Base-by-base conservation (phyloP, 2,888 invertebrate species). In the Ditylenchus weischeri region DNA sequence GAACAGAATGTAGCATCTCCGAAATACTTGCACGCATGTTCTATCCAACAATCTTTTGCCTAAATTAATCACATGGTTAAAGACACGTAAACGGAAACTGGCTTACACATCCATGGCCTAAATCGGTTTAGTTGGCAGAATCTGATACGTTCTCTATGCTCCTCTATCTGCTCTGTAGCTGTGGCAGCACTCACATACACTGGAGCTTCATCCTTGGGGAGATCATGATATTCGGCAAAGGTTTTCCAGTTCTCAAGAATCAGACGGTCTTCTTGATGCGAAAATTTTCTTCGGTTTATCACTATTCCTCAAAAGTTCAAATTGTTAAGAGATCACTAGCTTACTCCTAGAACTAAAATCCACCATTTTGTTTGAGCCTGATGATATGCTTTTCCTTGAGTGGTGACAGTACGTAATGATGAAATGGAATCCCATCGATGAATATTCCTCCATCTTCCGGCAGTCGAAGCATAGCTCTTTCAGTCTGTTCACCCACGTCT, bases 131-230 rank as follows among this genome's bases (percentile, higher is more conserved):
- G 19, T 19, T 18, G 29, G 54, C 48, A 57, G 51, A 67, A 67
- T 19, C 21, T 19, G n/a, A 62, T 36, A 13, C 62, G 62, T 48
- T 62, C 43, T 47, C 19, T 62, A 10, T 47, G 62, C 43, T 62
- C 62, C 54, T 47, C 19, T 11, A 47, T 5, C 19, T 8, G n/a
- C 35, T 68, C 51, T 11, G 23, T 23, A 6, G 29, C 21, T 6
- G 54, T 36, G 38, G 43, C 57, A 36, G 47, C 49, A n/a, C 68
- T 65, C 21, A 64, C 49, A 50, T 67, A 67, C 10, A 67, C 10
- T 23, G 68, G 66, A 2, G 68, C 68, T 23, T 67, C 65, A 35
- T 67, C 66, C 36, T 23, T 23, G 4, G 57, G n/a, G 10, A 67
- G 57, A n/a, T 48, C 49, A 38, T 68, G 50, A 35, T 36, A n/a